Conservation (phyloP, 2,797 vertebrate species). For the Acanthurus tractus region DNA sequence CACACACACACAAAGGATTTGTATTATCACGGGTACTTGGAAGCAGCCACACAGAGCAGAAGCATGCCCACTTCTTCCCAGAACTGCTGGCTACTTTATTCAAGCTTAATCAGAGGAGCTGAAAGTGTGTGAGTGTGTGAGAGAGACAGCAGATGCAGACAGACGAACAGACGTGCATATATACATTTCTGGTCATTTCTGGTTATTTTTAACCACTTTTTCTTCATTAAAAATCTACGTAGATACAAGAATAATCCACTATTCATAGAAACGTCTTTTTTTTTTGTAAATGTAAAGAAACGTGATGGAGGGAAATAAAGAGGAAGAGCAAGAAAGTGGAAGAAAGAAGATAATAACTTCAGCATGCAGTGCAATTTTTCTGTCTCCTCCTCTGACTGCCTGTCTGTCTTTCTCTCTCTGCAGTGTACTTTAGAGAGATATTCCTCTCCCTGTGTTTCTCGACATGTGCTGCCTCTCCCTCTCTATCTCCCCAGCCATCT, state of each 20-base stretch:
- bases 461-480: slow-evolving; percentile 51
- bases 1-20: slow-evolving; percentile 39
- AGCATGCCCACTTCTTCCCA: slow-evolving; percentile 62
- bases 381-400: neutral
- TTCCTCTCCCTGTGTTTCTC: slow-evolving; percentile 43
- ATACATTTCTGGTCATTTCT: slow-evolving; percentile 9
- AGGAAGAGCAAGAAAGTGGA: neutral
- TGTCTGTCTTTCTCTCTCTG: slow-evolving; percentile 26
- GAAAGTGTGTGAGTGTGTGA: slow-evolving; percentile 18
- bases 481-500: slow-evolving; percentile 69
- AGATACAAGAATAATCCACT: slow-evolving; percentile 1
- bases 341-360: slow-evolving; percentile 37
- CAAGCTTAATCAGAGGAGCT: slow-evolving; percentile 47
- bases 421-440: slow-evolving; percentile 35
- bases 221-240: neutral
- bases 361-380: slow-evolving; percentile 32
- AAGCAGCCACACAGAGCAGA: slow-evolving; percentile 41
- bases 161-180: slow-evolving; percentile 19
- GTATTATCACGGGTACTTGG: slow-evolving; percentile 57
- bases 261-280: neutral
- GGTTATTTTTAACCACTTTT: neutral
- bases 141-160: slow-evolving; percentile 15
- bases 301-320: neutral
- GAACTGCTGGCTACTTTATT: slow-evolving; percentile 63
- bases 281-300: slow-evolving; percentile 22